phyloP scores from a whole-genome alignment of 2,888 invertebrate species.

The Chironomus riparius region DNA sequence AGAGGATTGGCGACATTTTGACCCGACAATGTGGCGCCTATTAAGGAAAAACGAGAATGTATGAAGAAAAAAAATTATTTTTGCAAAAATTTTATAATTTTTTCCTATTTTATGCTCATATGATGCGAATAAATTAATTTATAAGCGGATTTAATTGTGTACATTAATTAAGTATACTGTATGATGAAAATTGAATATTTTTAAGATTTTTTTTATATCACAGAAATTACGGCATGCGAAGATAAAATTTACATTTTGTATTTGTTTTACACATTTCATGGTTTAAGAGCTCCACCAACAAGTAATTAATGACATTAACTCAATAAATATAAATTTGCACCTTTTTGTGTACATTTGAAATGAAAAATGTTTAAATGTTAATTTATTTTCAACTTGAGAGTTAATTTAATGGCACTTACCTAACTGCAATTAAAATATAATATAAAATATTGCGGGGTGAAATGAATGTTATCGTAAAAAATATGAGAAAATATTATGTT shows the following conservation, averaged over 20 bases:
- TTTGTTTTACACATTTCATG: no score
- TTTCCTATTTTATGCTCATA: not conserved
- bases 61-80: not conserved
- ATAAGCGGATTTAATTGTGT: no score
- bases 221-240: no score
- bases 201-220: no score
- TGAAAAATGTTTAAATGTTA: not conserved
- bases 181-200: no score
- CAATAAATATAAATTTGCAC: not conserved
- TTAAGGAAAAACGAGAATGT: not conserved
- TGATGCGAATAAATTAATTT: not conserved
- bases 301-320: not conserved
- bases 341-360: not conserved
- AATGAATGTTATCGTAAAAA: no score
- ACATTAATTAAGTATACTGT: no score
- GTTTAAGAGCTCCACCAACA: not conserved
- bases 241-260: no score
- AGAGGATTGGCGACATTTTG: conserved; percentile 1
- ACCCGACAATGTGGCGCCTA: conserved; percentile 15
- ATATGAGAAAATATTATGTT: no score
- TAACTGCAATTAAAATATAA: not conserved
- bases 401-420: not conserved
- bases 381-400: not conserved
- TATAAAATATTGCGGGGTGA: no score
- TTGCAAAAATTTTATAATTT: not conserved